Conservation (phyloP, 35 echinoderm and acorn worm species). For the Nesometra sesokonis region DNA sequence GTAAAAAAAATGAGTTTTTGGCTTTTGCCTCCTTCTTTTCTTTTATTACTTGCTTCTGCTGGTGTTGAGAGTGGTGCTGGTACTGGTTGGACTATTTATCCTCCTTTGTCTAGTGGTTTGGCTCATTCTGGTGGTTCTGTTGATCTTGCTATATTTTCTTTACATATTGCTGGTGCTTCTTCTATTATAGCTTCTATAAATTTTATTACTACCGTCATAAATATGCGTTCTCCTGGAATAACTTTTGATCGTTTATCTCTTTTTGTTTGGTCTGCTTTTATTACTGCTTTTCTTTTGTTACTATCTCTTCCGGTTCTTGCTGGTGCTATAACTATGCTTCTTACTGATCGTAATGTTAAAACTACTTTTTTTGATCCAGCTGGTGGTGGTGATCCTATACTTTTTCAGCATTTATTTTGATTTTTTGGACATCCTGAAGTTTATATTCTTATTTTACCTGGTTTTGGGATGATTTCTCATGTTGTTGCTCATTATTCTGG, state of each 20-base stretch:
- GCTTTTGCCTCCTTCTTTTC: conserved; percentile 55
- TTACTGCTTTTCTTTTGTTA: conserved; percentile 36
- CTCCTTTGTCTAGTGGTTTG: conserved; percentile 37
- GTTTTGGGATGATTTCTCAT: conserved; percentile 70
- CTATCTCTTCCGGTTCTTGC: conserved; percentile 50
- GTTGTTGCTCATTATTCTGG: conserved; percentile 42
- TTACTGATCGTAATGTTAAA: conserved; percentile 66
- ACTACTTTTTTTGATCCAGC: conserved; percentile 71
- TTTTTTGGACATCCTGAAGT: conserved; percentile 85
- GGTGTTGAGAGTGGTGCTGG: conserved; percentile 58
- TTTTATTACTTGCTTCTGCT: conserved; percentile 42
- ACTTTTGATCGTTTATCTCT: conserved; percentile 40
- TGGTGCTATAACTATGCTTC: conserved; percentile 61
- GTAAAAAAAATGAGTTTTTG: conserved; percentile 85
- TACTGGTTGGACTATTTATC: conserved; percentile 57
- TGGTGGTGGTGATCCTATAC: conserved; percentile 66
- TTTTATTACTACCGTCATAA: conserved; percentile 64
- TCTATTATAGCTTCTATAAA: conserved; percentile 77
- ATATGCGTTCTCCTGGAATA: conserved; percentile 48
- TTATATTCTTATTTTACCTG: conserved; percentile 62
- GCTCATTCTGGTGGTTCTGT: conserved; percentile 53
- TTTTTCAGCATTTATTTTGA: conserved; percentile 72
- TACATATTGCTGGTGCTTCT: conserved; percentile 52
- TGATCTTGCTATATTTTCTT: conserved; percentile 57
- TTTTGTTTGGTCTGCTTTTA: conserved; percentile 55